Conservation (phyloP, 2,797 vertebrate genomes). For the Enteromius fasciolatus region DNA sequence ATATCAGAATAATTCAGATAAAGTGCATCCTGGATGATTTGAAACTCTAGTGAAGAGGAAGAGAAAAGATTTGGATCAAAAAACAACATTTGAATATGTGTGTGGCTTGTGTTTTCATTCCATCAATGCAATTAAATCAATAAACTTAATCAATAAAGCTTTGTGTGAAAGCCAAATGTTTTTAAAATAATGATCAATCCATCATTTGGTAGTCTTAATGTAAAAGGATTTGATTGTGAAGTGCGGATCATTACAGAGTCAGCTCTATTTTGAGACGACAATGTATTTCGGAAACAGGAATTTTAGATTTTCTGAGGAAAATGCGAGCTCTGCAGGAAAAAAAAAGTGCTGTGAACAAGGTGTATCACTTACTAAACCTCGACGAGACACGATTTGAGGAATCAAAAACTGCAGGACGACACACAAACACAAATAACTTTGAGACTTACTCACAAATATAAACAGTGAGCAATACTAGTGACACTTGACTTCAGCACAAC, state of each 20-base stretch:
- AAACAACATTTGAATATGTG: neutral
- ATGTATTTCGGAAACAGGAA: neutral
- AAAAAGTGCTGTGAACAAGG: neutral
- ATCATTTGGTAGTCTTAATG: neutral
- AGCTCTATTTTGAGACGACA: neutral
- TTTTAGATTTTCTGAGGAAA: neutral
- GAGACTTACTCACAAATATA: neutral
- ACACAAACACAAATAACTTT: neutral
- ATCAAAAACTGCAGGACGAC: neutral
- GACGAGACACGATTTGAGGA: neutral
- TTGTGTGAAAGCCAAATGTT: neutral
- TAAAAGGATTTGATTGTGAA: no score
- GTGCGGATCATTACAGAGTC: neutral
- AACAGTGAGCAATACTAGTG: neutral
- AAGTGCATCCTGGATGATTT: neutral
- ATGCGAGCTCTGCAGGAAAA: neutral
- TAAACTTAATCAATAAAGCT: neutral
- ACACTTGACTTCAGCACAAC: neutral
- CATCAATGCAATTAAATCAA: constrained; percentile 3
- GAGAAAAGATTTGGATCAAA: neutral
- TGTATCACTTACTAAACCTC: neutral
- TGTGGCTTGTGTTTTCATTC: neutral
- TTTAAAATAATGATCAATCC: constrained; percentile 5
- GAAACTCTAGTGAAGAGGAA: neutral
- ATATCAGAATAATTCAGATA: neutral